Percentiles rank a stretch among this genome's conserved stretches.
Evolutionary conservation across 1,140 invertebrate genomes (phyloP).

Genomic region (Fopius arisanus): DNA sequence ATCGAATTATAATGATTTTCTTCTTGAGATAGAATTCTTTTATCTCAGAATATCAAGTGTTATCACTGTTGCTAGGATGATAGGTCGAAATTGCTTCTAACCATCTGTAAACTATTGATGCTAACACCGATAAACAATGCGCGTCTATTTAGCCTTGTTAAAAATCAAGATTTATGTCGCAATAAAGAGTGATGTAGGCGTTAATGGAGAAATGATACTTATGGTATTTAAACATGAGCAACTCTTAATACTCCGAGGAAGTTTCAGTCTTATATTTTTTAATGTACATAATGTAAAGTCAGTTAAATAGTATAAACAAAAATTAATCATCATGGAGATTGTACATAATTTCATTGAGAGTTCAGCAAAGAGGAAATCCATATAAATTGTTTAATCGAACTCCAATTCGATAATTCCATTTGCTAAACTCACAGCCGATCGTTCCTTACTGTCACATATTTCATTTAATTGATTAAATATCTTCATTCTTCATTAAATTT

Average conservation of each 20-base stretch:
- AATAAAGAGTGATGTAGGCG: not conserved
- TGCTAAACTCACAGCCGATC: constrained; percentile 45
- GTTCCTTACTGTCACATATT: constrained; percentile 39
- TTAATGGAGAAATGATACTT: not conserved
- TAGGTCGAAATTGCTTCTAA: constrained; percentile 24
- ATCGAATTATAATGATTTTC: no score
- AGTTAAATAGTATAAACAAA: constrained; percentile 55
- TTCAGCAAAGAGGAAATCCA: constrained; percentile 41
- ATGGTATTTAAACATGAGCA: not conserved
- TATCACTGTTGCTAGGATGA: constrained; percentile 20
- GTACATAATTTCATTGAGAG: constrained; percentile 52
- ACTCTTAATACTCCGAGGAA: not conserved
- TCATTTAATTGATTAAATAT: constrained; percentile 4
- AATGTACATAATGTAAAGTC: constrained; percentile 62
- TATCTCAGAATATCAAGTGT: no score
- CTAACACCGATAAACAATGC: not conserved
- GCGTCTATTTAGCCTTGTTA: not conserved
- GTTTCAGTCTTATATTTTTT: constrained; percentile 38
- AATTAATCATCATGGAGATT: constrained; percentile 50
- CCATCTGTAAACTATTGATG: constrained; percentile 32
- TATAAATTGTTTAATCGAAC: not conserved
- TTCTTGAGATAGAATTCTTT: no score
- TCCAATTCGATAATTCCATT: constrained; percentile 20
- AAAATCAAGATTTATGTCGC: not conserved
- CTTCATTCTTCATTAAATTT: constrained; percentile 13